These are phyloP conservation scores for Vulpes ferrilata DNA, from an alignment of 2,113 vertebrate genomes.

Conservation along the genomic window DNA sequence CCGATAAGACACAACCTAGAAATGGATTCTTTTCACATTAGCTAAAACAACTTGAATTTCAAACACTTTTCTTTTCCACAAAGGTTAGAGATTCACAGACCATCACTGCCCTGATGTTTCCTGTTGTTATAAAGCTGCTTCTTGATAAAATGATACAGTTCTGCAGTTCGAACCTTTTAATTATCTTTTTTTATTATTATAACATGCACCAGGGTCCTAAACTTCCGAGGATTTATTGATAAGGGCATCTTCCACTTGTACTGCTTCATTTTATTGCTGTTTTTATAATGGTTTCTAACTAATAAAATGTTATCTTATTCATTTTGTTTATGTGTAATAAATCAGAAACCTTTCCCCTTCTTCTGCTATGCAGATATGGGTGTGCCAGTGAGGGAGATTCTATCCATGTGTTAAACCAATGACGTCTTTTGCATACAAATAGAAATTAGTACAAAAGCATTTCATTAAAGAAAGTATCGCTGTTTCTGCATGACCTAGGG, in stretches of 20 bases:
- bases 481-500: constrained; percentile 80
- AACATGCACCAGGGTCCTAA: constrained; percentile 81
- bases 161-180: constrained; percentile 87
- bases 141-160: constrained; percentile 81
- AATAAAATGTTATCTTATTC: constrained; percentile 91
- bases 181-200: constrained; percentile 88
- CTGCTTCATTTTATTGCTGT: constrained; percentile 86
- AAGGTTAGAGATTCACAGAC: constrained; percentile 35
- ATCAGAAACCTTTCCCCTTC: constrained; percentile 86
- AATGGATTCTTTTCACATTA: constrained; percentile 68
- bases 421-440: constrained; percentile 89
- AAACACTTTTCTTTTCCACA: constrained; percentile 27
- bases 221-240: constrained; percentile 87
- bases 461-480: constrained; percentile 87
- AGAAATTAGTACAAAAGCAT: constrained; percentile 87
- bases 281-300: constrained; percentile 89
- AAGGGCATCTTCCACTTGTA: constrained; percentile 85
- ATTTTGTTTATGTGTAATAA: constrained; percentile 89
- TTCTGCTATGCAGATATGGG: constrained; percentile 81
- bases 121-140: constrained; percentile 79
- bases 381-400: constrained; percentile 74
- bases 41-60: constrained; percentile 66
- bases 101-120: constrained; percentile 63
- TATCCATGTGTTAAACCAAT: constrained; percentile 83
- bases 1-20: not conserved